A percentile compares a stretch with the other conserved stretches of the same genome.
Evolutionary conservation across 2,888 invertebrate species (phyloP).

Genomic region (Ypsolopha sequella): DNA sequence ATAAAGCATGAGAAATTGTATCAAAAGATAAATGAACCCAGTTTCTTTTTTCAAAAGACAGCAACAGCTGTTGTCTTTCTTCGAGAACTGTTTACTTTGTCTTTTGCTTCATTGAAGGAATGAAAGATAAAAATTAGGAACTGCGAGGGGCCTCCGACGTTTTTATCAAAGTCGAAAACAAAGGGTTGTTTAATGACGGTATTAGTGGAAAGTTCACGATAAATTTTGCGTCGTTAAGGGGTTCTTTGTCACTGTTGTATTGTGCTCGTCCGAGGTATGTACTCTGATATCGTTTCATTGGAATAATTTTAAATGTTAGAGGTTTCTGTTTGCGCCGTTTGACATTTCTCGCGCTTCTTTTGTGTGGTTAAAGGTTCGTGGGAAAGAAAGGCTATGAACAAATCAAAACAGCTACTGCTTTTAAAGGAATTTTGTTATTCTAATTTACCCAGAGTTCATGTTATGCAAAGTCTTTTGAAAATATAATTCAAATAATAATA

Average conservation of each 20-base stretch:
- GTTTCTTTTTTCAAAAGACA: not conserved
- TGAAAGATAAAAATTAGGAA: slow-evolving; percentile 61
- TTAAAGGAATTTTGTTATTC: too few species aligned
- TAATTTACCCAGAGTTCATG: too few species aligned
- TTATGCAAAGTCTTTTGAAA: too few species aligned
- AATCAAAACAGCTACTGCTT: too few species aligned
- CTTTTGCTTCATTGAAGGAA: slow-evolving; percentile 41
- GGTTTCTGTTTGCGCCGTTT: not conserved
- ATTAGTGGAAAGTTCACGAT: slow-evolving; percentile 66
- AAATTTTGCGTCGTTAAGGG: slow-evolving; percentile 58
- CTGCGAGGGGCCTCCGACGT: slow-evolving; percentile 47
- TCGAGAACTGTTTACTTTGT: slow-evolving; percentile 42
- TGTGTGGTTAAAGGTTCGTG: not conserved
- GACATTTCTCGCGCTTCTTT: not conserved
- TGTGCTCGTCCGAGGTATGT: slow-evolving; percentile 45
- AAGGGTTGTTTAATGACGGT: slow-evolving; percentile 66
- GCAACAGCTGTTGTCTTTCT: slow-evolving; percentile 26
- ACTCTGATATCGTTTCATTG: slow-evolving; percentile 34
- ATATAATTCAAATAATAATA: too few species aligned
- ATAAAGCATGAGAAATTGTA: too few species aligned
- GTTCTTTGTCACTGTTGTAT: slow-evolving; percentile 57
- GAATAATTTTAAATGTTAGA: slow-evolving; percentile 14
- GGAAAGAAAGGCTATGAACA: not conserved
- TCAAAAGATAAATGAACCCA: not conserved
- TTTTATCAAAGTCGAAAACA: slow-evolving; percentile 64